Evolutionary conservation across 2,888 invertebrate species (phyloP), one percentile per base, ranked within the genome.

Genomic region (Polymixis lichenea): DNA sequence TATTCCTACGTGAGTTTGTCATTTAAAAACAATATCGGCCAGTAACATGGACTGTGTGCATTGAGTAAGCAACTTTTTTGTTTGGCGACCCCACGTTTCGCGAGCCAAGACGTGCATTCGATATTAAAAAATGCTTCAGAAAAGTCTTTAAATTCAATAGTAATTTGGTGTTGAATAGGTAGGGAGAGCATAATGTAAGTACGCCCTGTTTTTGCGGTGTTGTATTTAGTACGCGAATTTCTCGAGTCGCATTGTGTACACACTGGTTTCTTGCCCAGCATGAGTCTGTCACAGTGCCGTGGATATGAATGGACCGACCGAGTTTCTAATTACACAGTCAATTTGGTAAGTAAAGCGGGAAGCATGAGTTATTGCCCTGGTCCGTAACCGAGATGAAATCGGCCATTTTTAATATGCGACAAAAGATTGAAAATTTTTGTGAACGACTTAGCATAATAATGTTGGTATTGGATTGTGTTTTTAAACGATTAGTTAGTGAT

Each of bases 251-350:
- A 92, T 94, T 95, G 94, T 95, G 93, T 94, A 91, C 92, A 92
- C 93, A 95, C 95, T 95, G 95, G 96, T 96, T 95, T 94, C 90
- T 86, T 92, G 86, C 96, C 69, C 96, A 95, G 95, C 96, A 89
- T 95, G 96, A 94, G 93, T 93, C 93, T 93, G 90, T 90, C 92
- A 91, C 89, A 90, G 90, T 90, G 87, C 90, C 89, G 89, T 90
- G 89, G 90, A 91, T 80, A 91, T 94, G 94, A 94, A 95, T 93
- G 91, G 89, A 89, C 43, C 82, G 77, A 90, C 92, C 91, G 91
- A 94, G 93, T 92, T 94, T 94, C 93, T 95, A 95, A 96, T 96
- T 96, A 96, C 94, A 95, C 96, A 96, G 91, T 96, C 96, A 96
- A 96, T 96, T 96, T 96, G 94, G 93, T 93, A 88, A 86, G 90